These are phyloP conservation scores for Drosophila pseudotalamancana DNA, from an alignment of 2,888 invertebrate species.

Conservation along the genomic window DNA sequence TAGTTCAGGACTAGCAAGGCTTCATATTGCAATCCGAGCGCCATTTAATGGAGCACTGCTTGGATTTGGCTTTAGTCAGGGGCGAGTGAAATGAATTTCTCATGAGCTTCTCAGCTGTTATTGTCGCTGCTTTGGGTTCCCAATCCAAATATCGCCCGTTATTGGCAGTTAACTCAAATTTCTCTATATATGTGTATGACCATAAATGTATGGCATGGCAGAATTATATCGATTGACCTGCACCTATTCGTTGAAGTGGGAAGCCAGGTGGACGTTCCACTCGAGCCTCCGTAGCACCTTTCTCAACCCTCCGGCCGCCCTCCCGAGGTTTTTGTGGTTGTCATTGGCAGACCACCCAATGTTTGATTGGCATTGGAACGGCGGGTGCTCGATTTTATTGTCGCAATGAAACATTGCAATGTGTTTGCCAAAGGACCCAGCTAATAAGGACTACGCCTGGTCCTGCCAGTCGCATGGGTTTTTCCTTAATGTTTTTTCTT, in stretches of 20 bases:
- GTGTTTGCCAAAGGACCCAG: constrained; percentile 28
- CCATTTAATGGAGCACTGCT: constrained; percentile 28
- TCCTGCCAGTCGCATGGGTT: constrained; percentile 5
- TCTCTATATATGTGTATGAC: constrained; percentile 57
- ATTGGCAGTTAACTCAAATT: constrained; percentile 21
- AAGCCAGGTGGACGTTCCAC: constrained; percentile 28
- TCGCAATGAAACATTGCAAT: constrained; percentile 42
- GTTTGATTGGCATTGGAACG: constrained; percentile 66
- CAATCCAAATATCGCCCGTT: background rate
- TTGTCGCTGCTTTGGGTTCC: constrained; percentile 28
- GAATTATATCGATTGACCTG: constrained; percentile 64
- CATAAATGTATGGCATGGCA: constrained; percentile 60
- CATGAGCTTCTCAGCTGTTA: constrained; percentile 64
- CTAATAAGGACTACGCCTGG: constrained; percentile 31
- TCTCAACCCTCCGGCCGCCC: background rate
- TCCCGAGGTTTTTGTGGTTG: constrained; percentile 19
- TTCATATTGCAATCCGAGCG: constrained; percentile 20
- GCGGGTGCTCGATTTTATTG: constrained; percentile 54
- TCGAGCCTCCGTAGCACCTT: constrained; percentile 14
- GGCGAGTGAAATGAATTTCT: constrained; percentile 70
- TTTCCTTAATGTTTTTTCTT: background rate
- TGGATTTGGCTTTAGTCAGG: constrained; percentile 35
- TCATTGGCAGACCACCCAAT: constrained; percentile 50
- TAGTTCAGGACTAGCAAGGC: background rate
- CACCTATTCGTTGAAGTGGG: constrained; percentile 13